Base-by-base conservation (phyloP, 2,113 vertebrate genomes). In the Odocoileus virginianus region DNA sequence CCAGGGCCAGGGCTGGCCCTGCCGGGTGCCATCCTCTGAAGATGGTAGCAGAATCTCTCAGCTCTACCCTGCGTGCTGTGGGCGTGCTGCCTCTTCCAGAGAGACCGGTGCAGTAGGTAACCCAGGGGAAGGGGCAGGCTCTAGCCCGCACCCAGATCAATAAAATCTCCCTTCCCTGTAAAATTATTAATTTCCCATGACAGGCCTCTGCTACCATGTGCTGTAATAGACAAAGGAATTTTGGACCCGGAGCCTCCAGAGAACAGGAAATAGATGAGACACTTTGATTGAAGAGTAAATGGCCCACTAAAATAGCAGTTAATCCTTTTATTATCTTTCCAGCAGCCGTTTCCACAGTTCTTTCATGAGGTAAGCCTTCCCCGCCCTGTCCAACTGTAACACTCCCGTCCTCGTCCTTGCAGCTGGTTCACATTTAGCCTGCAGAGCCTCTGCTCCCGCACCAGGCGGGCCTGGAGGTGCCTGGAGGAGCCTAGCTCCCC, bases 191-290 rank as follows among this genome's bases (percentile, higher is more conserved):
- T 99, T 99, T 99, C 98, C 99, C 98, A 98, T 99, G 99, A 99
- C 98, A 98, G 98, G 97, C 99, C 57, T 98, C 98, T 98, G 98
- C 98, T 99, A 99, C 99, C 98, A 98, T 98, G 98, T 95, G 95
- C 97, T 98, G 99, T 99, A 99, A 99, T 99, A 99, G 99, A 99
- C 99, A 99, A 99, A 99, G 99, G 99, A 99, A 99, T 99, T 99
- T 98, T 98, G 99, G 99, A 99, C 99, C 99, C 97, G 50, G 94
- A 98, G 98, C 99, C 99, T 99, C 99, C 99, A 98, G 98, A 98
- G 98, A 98, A 98, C 99, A 99, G 99, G 99, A 99, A 99, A 99
- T 99, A 99, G 99, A 99, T 99, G 99, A 99, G 99, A 99, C 99
- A 96, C 99, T 99, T 99, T 99, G 99, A 99, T 99, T 99, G 99